Base-by-base conservation (phyloP, 2,113 vertebrate species). In the Turnix velox region DNA sequence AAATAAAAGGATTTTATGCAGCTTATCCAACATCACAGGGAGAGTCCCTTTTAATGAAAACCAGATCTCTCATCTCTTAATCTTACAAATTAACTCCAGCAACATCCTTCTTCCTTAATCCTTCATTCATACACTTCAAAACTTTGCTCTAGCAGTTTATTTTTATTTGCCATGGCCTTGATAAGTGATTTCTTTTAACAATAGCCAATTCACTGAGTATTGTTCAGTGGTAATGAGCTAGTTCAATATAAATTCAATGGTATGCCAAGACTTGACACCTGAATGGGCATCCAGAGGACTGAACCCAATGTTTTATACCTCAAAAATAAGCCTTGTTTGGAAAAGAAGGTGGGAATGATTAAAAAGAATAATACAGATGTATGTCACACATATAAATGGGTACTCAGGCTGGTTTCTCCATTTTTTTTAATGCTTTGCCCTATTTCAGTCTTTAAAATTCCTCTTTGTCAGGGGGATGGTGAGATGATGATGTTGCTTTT, bases 161-260 rank as follows among this genome's bases (percentile, higher is more conserved):
- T 95, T 94, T 87, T 82, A 48, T 62, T 75, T 65, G 74, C 46
- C 43, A 48, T 49, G 45, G 86, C 84, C 73, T 72, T 62, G 92
- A 75, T 93, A 91, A 93, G 82, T 57, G 74, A 87, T 75, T 95
- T 91, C 84, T 95, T 91, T 92, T 87, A 94, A 90, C 81, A 82
- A 66, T 6, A 63, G 87, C 93, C 94, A 95, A 82, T 84, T 87
- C 42, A 40, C 7, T 17, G 63, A n/a, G 58, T 66, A 83, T 94
- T 87, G 92, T 95, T 93, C 58, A 25, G 66, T 6, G 19, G 14
- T 76, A 91, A 89, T 58, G 80, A 91, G 57, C 74, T 84, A 66
- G 11, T 8, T 89, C 68, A 79, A 54, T 27, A 18, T 35, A 52
- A 82, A 81, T 75, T 59, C 37, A 71, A 40, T 20, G 37, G 28